These are phyloP conservation scores for Melolontha melolontha DNA, from an alignment of 2,888 invertebrate species.

Conservation along the genomic window DNA sequence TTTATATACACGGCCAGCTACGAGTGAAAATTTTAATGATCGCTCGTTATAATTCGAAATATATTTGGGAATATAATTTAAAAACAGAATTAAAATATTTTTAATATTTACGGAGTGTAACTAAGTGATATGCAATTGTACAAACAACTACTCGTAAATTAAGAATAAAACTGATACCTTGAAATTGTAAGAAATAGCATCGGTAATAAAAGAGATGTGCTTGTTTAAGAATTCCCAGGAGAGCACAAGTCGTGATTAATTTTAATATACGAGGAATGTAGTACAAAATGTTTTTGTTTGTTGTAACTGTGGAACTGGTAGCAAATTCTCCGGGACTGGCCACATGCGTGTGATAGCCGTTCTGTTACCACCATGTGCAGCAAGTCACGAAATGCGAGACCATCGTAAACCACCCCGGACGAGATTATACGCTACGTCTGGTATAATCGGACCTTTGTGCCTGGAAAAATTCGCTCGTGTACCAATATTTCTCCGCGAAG, in stretches of 20 bases:
- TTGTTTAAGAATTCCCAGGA: no score
- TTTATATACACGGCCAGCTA: no score
- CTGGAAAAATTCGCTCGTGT: slow-evolving; percentile 37
- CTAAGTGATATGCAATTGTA: no score
- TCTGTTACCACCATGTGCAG: slow-evolving; percentile 31
- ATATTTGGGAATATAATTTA: no score
- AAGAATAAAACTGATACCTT: no score
- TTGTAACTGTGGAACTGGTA: slow-evolving; percentile 15
- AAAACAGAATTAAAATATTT: no score
- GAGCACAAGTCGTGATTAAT: slow-evolving; percentile 26
- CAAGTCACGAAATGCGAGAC: slow-evolving; percentile 31
- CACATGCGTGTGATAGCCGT: slow-evolving; percentile 35
- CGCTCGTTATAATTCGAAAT: no score
- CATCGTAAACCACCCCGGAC: slow-evolving; percentile 33
- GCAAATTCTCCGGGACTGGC: slow-evolving; percentile 24
- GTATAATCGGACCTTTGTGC: slow-evolving; percentile 16
- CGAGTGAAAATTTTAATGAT: no score
- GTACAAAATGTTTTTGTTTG: slow-evolving; percentile 27
- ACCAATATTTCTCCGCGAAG: slow-evolving; percentile 42
- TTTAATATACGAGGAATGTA: slow-evolving; percentile 38
- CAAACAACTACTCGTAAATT: no score
- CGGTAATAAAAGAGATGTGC: no score
- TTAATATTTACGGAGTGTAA: no score
- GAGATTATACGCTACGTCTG: slow-evolving; percentile 39
- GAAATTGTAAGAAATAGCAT: no score